Base-by-base conservation (phyloP, 2,797 vertebrate species). In the Eurystomus glaucurus region DNA sequence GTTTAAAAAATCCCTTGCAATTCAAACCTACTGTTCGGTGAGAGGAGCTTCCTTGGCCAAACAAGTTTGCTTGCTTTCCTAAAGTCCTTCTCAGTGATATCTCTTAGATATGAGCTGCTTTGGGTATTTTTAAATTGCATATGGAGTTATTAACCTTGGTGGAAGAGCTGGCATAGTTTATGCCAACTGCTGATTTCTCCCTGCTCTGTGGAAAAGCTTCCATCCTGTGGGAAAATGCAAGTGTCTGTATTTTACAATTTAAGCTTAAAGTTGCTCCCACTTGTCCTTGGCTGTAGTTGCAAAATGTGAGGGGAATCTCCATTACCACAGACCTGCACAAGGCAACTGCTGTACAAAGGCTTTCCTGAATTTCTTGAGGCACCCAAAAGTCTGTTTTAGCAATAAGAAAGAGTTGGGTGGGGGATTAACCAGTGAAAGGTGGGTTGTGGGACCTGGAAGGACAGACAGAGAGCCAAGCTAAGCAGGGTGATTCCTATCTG, bases 21-120 rank as follows among this genome's bases (percentile, higher is more conserved):
- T 51, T 87, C 87, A 91, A 79, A 23, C 21, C 26, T 76, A 1
- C 57, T 75, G 7, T 60, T 90, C 57, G 72, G 9, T 50, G 20
- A 41, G 28, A 6, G 39, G 22, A 90, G 6, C 31, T 91, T 88
- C 68, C 87, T 80, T 84, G 45, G 52, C 41, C 52, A 64, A 43
- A 84, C 71, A 85, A 18, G 41, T 94, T 91, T 88, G 33, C 52
- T 90, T 91, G 55, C 52, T 92, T 85, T 93, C 41, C 28, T 10
- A 3, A 55, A 83, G 39, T 60, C 75, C 58, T 74, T 35, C 55
- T 83, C 31, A 64, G 55, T 4, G 1, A 33, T 68, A 21, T 50
- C 55, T 93, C 76, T 81, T 72, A 83, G 26, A 70, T 75, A 78
- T 8, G 62, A 50, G 17, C 71, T 92, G 48, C 87, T 94, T 86